These are phyloP conservation scores for Cuculus canorus DNA, from an alignment of 2,797 vertebrate genomes.

Conservation along the genomic window DNA sequence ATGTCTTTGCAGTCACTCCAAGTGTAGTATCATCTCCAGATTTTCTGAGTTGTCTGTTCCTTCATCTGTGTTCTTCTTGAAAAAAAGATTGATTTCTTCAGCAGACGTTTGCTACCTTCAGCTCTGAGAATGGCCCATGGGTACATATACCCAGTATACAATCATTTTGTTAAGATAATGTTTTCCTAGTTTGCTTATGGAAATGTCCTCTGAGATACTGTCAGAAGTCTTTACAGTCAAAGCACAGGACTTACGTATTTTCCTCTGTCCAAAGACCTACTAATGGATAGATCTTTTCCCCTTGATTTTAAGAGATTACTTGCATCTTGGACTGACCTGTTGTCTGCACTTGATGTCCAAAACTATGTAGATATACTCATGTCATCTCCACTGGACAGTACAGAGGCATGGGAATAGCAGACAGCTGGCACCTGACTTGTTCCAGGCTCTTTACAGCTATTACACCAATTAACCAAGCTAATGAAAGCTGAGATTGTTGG, in stretches of 20 bases:
- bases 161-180: background rate
- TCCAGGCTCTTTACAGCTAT: background rate
- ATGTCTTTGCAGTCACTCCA: background rate
- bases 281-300: background rate
- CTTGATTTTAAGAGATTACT: background rate
- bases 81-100: background rate
- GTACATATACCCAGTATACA: background rate
- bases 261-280: background rate
- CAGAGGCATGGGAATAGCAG: background rate
- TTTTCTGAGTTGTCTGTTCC: background rate
- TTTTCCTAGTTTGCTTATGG: background rate
- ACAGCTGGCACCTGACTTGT: background rate
- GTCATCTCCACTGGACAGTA: background rate
- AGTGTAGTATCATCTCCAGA: background rate
- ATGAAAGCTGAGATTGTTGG: background rate
- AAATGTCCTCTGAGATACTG: background rate
- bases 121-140: background rate
- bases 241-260: background rate
- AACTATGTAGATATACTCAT: background rate
- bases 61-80: background rate
- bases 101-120: background rate
- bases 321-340: background rate
- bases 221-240: background rate
- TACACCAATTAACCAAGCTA: background rate
- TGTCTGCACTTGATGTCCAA: background rate